phyloP scores from a whole-genome alignment of 1,140 invertebrate species.

The Papilio machaon region DNA sequence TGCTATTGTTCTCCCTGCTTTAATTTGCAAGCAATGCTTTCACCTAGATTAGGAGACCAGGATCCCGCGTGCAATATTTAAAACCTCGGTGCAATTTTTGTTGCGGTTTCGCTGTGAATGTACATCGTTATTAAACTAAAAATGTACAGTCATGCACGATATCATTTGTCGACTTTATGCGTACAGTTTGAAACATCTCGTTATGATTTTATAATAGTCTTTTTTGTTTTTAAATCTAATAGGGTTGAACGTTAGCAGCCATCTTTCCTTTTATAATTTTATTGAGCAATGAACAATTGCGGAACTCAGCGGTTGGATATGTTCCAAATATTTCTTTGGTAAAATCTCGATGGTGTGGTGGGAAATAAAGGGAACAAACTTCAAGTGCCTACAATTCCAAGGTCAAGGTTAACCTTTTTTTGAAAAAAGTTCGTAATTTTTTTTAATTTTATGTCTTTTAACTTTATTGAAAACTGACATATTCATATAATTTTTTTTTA shows the following conservation, averaged over 20 bases:
- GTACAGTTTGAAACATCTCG: background rate
- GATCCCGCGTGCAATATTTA: slow-evolving; percentile 8
- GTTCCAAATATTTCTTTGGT: background rate
- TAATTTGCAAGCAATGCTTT: slow-evolving; percentile 21
- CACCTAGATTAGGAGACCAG: slow-evolving; percentile 2
- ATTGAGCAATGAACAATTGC: background rate
- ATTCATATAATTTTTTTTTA: too few relatives aligned
- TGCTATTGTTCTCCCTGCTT: slow-evolving; percentile 8
- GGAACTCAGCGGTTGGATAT: background rate
- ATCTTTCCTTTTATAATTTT: too few relatives aligned
- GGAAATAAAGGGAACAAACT: background rate
- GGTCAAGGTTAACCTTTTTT: too few relatives aligned
- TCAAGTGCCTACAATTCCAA: too few relatives aligned
- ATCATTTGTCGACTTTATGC: background rate
- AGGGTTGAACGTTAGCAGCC: too few relatives aligned
- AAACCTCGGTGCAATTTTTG: slow-evolving; percentile 18
- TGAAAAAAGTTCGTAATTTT: too few relatives aligned
- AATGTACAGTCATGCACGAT: slow-evolving; percentile 10
- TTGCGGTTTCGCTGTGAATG: background rate
- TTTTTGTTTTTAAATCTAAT: too few relatives aligned
- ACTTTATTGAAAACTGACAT: too few relatives aligned
- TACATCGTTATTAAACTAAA: slow-evolving; percentile 8
- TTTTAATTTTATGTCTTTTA: too few relatives aligned
- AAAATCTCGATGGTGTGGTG: background rate
- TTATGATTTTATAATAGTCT: too few relatives aligned